A percentile compares a stretch with the other conserved stretches of the same genome.
These are phyloP conservation scores for Imbricaverruca yamaguchii DNA, from an alignment of 2,888 invertebrate species.

Conservation along the genomic window DNA sequence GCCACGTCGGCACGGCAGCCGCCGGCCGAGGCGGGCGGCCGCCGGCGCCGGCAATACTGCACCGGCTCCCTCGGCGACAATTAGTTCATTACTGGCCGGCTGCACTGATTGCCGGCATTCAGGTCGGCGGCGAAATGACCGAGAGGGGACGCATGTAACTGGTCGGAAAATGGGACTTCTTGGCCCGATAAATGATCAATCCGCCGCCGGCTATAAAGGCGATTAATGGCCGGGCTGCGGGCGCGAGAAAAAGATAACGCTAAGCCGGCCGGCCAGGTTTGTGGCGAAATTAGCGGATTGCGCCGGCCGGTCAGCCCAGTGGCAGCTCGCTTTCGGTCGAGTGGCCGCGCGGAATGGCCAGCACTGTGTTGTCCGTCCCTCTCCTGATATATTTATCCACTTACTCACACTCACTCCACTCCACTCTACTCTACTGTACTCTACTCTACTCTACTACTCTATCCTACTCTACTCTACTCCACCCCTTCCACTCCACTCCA, in stretches of 20 bases:
- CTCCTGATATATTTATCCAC: too few species aligned
- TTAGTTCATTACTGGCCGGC: conserved; percentile 5
- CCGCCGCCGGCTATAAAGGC: conserved; percentile 1
- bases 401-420: too few species aligned
- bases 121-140: conserved; percentile 14
- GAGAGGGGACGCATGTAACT: conserved; percentile 8
- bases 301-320: neutral
- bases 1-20: too few species aligned
- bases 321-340: neutral
- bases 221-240: conserved; percentile 16
- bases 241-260: conserved; percentile 7
- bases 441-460: too few species aligned
- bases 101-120: conserved; percentile 11
- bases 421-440: too few species aligned
- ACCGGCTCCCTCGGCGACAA: neutral
- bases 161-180: conserved; percentile 16
- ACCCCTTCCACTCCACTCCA: too few species aligned
- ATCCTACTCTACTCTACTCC: too few species aligned
- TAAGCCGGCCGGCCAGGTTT: neutral
- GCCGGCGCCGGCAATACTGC: neutral
- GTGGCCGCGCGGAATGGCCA: neutral
- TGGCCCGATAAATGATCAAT: conserved; percentile 21
- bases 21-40: too few species aligned
- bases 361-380: too few species aligned
- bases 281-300: conserved; percentile 8